A percentile compares a stretch with the other conserved stretches of the same genome.
Conservation (phyloP, 2,113 vertebrate genomes). For the Chaetura pelagica region DNA sequence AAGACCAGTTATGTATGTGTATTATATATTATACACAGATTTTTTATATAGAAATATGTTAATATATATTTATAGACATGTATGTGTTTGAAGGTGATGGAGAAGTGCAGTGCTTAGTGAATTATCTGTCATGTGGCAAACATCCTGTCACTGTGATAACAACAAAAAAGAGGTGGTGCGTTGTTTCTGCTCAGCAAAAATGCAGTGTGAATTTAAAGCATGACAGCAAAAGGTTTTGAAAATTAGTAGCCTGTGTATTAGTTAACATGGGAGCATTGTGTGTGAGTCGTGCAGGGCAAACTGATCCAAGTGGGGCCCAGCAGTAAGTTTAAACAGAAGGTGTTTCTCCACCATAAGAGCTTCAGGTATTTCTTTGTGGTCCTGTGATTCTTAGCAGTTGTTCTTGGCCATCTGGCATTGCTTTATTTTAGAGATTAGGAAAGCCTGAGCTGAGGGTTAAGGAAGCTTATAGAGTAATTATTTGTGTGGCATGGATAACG, state of each 20-base stretch:
- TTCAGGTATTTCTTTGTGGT: conserved; percentile 69
- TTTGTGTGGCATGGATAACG: conserved; percentile 54
- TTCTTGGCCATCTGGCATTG: conserved; percentile 82
- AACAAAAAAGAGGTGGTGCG: background rate
- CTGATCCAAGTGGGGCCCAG: background rate
- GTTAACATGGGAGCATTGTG: background rate
- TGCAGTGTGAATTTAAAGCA: background rate
- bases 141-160: fast-evolving
- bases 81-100: background rate
- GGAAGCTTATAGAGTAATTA: conserved; percentile 76
- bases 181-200: background rate
- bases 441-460: conserved; percentile 74
- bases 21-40: background rate
- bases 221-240: background rate
- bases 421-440: conserved; percentile 83
- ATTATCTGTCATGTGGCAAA: background rate
- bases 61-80: background rate
- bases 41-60: background rate
- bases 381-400: conserved; percentile 79
- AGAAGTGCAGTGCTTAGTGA: background rate
- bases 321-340: background rate
- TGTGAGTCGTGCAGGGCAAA: background rate
- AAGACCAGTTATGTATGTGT: background rate
- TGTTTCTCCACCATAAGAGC: conserved; percentile 31
- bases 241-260: background rate